Evolutionary conservation across 2,888 invertebrate genomes (phyloP), one percentile per base, ranked within the genome.

Genomic region (Myopa tessellatipennis): DNA sequence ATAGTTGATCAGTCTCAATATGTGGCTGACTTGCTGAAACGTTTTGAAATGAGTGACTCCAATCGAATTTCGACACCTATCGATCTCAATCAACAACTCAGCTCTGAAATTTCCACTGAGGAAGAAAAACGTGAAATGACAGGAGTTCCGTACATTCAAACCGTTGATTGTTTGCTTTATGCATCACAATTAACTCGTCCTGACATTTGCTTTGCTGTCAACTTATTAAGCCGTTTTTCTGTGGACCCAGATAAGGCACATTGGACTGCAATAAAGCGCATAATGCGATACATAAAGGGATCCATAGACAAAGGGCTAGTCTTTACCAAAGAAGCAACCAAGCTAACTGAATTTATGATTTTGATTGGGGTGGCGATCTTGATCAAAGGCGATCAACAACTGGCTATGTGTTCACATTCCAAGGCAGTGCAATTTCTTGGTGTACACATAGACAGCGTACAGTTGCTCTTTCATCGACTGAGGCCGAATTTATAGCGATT

Each of bases 121-220:
- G 71, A 63, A 50, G 78, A 78, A 71, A 78, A 71, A 68, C 50
- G 78, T 34, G 67, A 74, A 61, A 82, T 80, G 81, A 61, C 67
- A 72, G 78, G 78, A 58, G 58, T 82, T 10, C 80, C 80, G 12
- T 82, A 81, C 63, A 74, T 79, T 74, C 67, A 82, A 72, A 78
- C 79, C 5, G 71, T 82, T 45, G 79, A 78, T 34, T 77, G 70
- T 12, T 67, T 79, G 61, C 69, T 81, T 16, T 80, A 78, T 60
- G 77, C 80, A 45, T 78, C 80, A 26, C 80, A 79, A 71, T 71
- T 78, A 16, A 26, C 26, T 26, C 26, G 2, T 26, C 26, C 26
- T 26, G 26, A 26, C 26, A 26, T 26, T 26, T 26, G 26, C 26
- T 26, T 26, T 26, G 26, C 26, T 26, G 26, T 26, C 26, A 26